A percentile compares a stretch with the other conserved stretches of the same genome.
phyloP scores from a whole-genome alignment of 2,113 vertebrate species.

The Lonchura striata region DNA sequence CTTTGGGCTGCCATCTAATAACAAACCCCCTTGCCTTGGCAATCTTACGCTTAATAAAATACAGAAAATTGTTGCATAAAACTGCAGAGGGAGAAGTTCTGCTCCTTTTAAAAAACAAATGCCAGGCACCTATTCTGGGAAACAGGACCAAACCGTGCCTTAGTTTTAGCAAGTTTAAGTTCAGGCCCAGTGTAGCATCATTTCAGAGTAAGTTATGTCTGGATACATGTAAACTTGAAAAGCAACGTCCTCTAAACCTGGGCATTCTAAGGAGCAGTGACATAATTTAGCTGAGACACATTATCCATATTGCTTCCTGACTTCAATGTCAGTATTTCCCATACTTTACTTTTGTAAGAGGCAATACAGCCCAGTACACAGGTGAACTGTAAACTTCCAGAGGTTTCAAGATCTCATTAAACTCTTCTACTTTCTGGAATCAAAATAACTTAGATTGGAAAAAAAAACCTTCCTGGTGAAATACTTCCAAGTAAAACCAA shows the following conservation, averaged over 20 bases:
- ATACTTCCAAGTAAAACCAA: background rate
- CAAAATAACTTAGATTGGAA: background rate
- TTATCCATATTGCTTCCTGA: background rate
- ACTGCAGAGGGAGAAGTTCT: background rate
- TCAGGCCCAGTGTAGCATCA: background rate
- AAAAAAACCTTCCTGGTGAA: background rate
- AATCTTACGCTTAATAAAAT: background rate
- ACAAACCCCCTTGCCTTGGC: background rate
- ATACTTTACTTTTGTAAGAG: background rate
- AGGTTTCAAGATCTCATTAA: background rate
- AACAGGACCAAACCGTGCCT: accelerated
- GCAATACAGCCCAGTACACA: background rate
- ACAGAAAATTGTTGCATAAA: background rate
- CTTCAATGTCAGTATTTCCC: background rate
- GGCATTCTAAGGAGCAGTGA: background rate
- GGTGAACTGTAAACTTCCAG: background rate
- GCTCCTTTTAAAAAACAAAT: background rate
- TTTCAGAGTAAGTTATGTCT: background rate
- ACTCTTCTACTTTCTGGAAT: background rate
- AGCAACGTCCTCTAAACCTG: background rate
- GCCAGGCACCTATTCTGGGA: background rate
- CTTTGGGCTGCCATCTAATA: background rate
- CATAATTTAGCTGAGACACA: background rate
- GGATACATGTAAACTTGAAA: background rate
- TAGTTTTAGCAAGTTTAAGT: background rate